These are phyloP conservation scores for Staurois parvus DNA, from an alignment of 2,797 vertebrate species.

Conservation along the genomic window DNA sequence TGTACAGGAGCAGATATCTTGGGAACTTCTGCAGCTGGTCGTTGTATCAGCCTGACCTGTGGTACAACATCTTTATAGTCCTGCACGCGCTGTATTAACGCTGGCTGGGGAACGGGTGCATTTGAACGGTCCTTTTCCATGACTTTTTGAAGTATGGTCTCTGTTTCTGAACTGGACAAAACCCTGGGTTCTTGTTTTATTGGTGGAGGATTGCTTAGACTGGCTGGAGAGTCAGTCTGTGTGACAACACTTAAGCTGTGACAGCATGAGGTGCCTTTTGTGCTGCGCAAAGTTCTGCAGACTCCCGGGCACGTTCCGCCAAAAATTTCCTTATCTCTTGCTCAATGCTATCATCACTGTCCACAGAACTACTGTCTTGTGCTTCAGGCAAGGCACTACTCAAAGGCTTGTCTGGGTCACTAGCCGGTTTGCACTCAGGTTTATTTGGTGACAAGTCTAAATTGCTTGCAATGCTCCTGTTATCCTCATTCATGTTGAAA, in stretches of 20 bases:
- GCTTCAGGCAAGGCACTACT: conserved; percentile 41
- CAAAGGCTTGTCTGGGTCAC: conserved; percentile 22
- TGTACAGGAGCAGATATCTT: background rate
- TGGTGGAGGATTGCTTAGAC: background rate
- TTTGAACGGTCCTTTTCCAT: conserved; percentile 59
- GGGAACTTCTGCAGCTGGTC: conserved; percentile 59
- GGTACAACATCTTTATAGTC: conserved; percentile 55
- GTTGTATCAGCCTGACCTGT: conserved; percentile 8
- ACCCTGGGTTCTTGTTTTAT: background rate
- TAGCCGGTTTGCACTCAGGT: conserved; percentile 59
- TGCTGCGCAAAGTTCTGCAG: conserved; percentile 56
- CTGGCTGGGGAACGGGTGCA: conserved; percentile 53
- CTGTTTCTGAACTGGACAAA: conserved; percentile 61
- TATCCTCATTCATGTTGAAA: conserved; percentile 61
- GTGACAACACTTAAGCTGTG: conserved; percentile 50
- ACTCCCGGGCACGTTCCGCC: conserved; percentile 90
- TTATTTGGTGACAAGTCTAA: background rate
- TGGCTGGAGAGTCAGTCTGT: conserved; percentile 37
- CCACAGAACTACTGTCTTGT: conserved; percentile 89
- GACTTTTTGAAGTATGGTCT: conserved; percentile 72
- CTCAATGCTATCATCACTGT: conserved; percentile 96
- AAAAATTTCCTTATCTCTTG: conserved; percentile 91
- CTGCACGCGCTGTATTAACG: conserved; percentile 42
- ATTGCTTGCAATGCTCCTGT: background rate
- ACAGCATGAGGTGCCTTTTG: background rate